Conservation (phyloP, 2,113 vertebrate species). For the Poeciliopsis turrubarensis region DNA sequence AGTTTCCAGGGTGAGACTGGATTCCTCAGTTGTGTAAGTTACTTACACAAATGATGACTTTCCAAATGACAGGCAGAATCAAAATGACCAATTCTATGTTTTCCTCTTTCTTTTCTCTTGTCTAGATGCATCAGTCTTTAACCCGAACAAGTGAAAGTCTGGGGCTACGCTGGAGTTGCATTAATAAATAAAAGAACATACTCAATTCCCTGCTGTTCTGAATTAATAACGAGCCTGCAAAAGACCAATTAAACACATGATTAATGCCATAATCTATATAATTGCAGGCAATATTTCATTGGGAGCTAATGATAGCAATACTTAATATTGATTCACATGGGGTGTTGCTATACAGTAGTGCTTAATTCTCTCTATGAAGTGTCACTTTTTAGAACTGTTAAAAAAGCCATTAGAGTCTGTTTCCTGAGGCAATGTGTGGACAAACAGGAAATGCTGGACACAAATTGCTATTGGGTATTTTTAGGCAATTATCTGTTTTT, state of each 20-base stretch:
- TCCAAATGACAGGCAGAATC: slow-evolving; percentile 8
- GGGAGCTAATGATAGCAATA: slow-evolving; percentile 78
- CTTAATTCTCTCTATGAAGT: slow-evolving; percentile 69
- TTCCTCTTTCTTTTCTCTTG: neutral
- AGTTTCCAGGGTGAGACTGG: neutral
- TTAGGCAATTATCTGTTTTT: slow-evolving; percentile 14
- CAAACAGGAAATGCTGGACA: slow-evolving; percentile 32
- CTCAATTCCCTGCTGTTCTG: slow-evolving; percentile 75
- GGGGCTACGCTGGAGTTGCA: slow-evolving; percentile 42
- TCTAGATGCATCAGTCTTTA: slow-evolving; percentile 46
- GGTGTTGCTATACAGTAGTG: slow-evolving; percentile 69
- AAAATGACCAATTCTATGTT: slow-evolving; percentile 10
- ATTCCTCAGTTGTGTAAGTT: neutral
- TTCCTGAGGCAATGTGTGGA: slow-evolving; percentile 45
- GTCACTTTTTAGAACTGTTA: slow-evolving; percentile 52
- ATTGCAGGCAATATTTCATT: slow-evolving; percentile 79
- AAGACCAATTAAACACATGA: slow-evolving; percentile 83
- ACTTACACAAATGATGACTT: neutral
- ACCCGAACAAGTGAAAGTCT: slow-evolving; percentile 38
- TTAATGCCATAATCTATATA: slow-evolving; percentile 82
- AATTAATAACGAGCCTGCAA: slow-evolving; percentile 81
- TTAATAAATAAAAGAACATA: slow-evolving; percentile 80
- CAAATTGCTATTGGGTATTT: slow-evolving; percentile 22
- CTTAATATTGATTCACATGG: slow-evolving; percentile 78
- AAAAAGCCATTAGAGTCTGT: slow-evolving; percentile 55